phyloP scores from a whole-genome alignment of 2,888 invertebrate genomes.

The Teleiodes luculella region DNA sequence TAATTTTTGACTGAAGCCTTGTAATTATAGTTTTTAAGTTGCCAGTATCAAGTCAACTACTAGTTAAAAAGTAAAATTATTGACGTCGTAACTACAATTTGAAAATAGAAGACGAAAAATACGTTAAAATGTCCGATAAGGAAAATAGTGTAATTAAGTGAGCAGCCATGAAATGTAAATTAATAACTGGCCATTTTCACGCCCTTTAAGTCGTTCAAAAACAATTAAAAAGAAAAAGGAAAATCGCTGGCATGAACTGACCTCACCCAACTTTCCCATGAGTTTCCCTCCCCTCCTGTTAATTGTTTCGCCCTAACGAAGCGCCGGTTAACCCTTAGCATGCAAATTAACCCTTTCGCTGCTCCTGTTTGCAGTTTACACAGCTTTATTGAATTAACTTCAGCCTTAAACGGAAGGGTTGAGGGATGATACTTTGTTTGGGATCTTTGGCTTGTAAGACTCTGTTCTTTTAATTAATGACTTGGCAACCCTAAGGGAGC shows the following conservation, averaged over 20 bases:
- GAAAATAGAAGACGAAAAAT: too few species aligned
- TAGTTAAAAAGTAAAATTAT: conserved; percentile 6
- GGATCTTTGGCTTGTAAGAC: conserved; percentile 42
- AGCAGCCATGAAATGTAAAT: not conserved
- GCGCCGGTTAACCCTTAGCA: conserved; percentile 73
- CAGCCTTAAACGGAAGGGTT: conserved; percentile 62
- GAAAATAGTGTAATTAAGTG: not conserved
- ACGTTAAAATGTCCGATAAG: not conserved
- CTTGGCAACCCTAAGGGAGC: conserved; percentile 50
- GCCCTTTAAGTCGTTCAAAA: not conserved
- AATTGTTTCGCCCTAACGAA: conserved; percentile 75
- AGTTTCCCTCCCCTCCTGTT: conserved; percentile 51
- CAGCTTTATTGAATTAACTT: conserved; percentile 72
- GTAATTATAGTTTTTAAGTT: conserved; percentile 60
- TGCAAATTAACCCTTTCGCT: conserved; percentile 77
- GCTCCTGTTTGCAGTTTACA: conserved; percentile 70
- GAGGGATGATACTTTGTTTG: conserved; percentile 67
- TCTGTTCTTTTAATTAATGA: conserved; percentile 67
- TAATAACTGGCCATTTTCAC: not conserved
- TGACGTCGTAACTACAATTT: conserved; percentile 21
- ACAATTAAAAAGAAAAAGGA: conserved; percentile 11
- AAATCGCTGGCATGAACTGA: conserved; percentile 39
- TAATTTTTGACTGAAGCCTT: conserved; percentile 45
- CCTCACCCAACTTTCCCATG: conserved; percentile 72
- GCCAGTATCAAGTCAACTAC: conserved; percentile 20